Percentiles rank a stretch among this genome's conserved stretches.
These are phyloP conservation scores for Monochamus saltuarius DNA, from an alignment of 1,140 invertebrate genomes.

Conservation along the genomic window DNA sequence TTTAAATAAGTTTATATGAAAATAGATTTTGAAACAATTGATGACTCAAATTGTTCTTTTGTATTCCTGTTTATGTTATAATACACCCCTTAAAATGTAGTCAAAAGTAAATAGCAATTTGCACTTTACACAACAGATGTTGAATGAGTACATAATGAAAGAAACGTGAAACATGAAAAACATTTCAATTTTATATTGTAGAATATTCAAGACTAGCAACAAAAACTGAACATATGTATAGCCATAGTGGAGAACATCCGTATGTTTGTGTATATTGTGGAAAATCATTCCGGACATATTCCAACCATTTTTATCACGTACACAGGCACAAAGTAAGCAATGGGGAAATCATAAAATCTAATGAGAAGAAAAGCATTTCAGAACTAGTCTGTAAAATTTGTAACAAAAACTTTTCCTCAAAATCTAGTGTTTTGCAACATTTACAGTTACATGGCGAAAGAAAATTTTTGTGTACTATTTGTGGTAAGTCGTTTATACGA, in stretches of 20 bases:
- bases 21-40: no score
- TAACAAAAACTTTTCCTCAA: slow-evolving; percentile 9
- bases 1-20: no score
- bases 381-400: slow-evolving; percentile 9
- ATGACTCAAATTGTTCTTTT: no score
- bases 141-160: no score
- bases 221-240: slow-evolving; percentile 3
- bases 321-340: slow-evolving; percentile 15
- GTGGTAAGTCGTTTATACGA: slow-evolving; percentile 11
- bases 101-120: no score
- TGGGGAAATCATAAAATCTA: slow-evolving; percentile 10
- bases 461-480: slow-evolving; percentile 11
- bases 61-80: no score
- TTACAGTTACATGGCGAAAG: slow-evolving; percentile 16
- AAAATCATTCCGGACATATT: slow-evolving; percentile 8
- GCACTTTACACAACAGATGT: no score
- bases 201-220: slow-evolving; percentile 6
- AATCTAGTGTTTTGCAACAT: slow-evolving; percentile 2
- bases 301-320: slow-evolving; percentile 7
- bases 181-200: slow-evolving; percentile 1
- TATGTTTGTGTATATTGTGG: slow-evolving; percentile 13
- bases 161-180: no score
- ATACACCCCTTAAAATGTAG: no score
- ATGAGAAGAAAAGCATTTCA: not conserved
- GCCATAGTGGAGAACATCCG: slow-evolving; percentile 15